Percentiles rank a stretch among this genome's conserved stretches.
phyloP scores from a whole-genome alignment of 1,140 invertebrate species.

The Pseudoatta argentina region DNA sequence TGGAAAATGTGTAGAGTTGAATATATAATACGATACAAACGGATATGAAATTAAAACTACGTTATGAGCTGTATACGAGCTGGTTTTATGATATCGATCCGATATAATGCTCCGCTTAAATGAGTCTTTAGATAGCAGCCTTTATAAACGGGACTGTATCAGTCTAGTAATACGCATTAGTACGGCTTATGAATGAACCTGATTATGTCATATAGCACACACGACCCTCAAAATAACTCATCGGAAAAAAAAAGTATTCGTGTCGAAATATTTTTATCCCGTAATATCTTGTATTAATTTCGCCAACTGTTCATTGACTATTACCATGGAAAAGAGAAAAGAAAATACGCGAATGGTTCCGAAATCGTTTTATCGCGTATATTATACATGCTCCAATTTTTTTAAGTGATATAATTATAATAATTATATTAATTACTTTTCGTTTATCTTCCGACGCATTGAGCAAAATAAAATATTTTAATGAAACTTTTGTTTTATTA shows the following conservation, averaged over 20 bases:
- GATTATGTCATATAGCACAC: slow-evolving; percentile 9
- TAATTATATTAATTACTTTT: slow-evolving; percentile 16
- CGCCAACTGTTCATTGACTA: background rate
- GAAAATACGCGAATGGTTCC: background rate
- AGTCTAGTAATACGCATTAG: background rate
- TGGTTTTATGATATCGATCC: slow-evolving; percentile 28
- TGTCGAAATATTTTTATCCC: background rate
- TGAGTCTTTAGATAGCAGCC: slow-evolving; percentile 26
- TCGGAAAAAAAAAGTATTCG: background rate
- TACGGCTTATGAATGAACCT: slow-evolving; percentile 19
- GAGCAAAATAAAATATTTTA: slow-evolving; percentile 3
- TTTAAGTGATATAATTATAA: background rate
- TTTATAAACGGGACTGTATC: background rate
- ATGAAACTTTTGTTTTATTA: background rate
- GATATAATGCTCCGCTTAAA: slow-evolving; percentile 38
- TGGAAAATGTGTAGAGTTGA: background rate
- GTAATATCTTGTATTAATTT: background rate
- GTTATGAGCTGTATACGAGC: background rate
- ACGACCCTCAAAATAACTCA: background rate
- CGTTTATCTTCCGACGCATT: background rate
- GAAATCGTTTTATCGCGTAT: background rate
- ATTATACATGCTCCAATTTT: background rate
- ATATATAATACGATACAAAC: background rate
- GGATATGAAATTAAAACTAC: slow-evolving; percentile 41
- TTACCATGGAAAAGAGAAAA: background rate